A percentile compares a stretch with the other conserved stretches of the same genome.
These are phyloP conservation scores for Ptychobarbus kaznakovi DNA, from an alignment of 2,797 vertebrate species.

Conservation along the genomic window DNA sequence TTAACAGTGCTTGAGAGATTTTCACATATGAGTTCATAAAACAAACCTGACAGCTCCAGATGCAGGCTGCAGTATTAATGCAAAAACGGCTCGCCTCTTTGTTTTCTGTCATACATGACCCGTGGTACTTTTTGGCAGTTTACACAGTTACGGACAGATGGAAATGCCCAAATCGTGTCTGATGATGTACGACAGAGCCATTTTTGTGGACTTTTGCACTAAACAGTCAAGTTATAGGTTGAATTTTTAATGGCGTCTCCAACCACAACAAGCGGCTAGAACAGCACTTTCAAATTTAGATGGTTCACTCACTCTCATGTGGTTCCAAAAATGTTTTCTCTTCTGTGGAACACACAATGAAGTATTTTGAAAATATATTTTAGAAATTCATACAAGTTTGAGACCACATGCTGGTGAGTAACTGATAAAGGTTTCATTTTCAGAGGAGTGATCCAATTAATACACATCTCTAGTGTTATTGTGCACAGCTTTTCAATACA, in stretches of 20 bases:
- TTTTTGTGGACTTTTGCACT: not conserved
- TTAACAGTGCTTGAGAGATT: slow-evolving; percentile 54
- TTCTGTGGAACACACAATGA: not conserved
- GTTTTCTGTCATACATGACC: slow-evolving; percentile 45
- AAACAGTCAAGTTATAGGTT: not conserved
- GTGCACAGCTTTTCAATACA: not conserved
- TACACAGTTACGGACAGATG: slow-evolving; percentile 23
- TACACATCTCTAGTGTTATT: not conserved
- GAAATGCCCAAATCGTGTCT: slow-evolving; percentile 36
- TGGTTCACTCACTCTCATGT: not conserved
- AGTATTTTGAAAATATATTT: not conserved
- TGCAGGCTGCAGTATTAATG: slow-evolving; percentile 35
- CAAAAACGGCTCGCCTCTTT: slow-evolving; percentile 7
- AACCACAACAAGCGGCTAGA: not conserved
- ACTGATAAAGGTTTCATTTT: not conserved
- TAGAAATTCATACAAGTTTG: not conserved
- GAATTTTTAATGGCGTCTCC: not conserved
- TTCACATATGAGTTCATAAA: slow-evolving; percentile 54
- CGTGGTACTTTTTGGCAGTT: slow-evolving; percentile 11
- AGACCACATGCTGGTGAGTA: not conserved
- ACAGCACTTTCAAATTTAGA: not conserved
- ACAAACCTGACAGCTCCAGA: slow-evolving; percentile 48
- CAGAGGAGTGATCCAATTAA: not conserved
- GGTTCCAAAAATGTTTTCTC: not conserved
- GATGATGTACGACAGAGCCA: slow-evolving; percentile 5